Conservation (phyloP, 2,113 vertebrate species). For the Puma concolor region DNA sequence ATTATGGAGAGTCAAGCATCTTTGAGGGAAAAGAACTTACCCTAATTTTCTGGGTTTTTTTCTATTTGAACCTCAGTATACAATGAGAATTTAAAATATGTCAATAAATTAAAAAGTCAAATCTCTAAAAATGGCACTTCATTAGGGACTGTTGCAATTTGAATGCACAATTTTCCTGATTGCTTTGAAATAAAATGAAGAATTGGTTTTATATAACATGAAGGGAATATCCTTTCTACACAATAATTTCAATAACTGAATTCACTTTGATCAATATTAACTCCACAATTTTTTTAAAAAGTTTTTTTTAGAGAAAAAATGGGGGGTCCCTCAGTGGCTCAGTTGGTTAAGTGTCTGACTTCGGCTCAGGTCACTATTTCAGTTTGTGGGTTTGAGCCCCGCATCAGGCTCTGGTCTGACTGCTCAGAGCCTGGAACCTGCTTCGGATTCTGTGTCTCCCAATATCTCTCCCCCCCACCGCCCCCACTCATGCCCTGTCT, state of each 20-base stretch:
- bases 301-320: background rate
- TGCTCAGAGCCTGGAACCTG: too few relatives aligned
- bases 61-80: background rate
- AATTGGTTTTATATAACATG: background rate
- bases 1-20: background rate
- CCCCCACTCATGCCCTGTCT: too few relatives aligned
- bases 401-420: too few relatives aligned
- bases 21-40: background rate
- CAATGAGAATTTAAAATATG: background rate
- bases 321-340: background rate
- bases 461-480: too few relatives aligned
- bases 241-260: background rate
- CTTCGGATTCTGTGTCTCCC: too few relatives aligned
- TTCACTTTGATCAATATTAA: background rate
- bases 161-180: background rate
- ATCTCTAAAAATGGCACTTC: background rate
- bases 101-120: background rate
- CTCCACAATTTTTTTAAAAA: background rate
- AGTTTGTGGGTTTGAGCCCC: too few relatives aligned
- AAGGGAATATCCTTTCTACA: background rate
- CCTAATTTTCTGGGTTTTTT: background rate
- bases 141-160: background rate
- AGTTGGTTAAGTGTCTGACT: too few relatives aligned
- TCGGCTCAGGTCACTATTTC: too few relatives aligned
- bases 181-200: conserved; percentile 17